These are phyloP conservation scores for Galagoides demidoff DNA, from an alignment of 2,797 vertebrate genomes.

Conservation along the genomic window DNA sequence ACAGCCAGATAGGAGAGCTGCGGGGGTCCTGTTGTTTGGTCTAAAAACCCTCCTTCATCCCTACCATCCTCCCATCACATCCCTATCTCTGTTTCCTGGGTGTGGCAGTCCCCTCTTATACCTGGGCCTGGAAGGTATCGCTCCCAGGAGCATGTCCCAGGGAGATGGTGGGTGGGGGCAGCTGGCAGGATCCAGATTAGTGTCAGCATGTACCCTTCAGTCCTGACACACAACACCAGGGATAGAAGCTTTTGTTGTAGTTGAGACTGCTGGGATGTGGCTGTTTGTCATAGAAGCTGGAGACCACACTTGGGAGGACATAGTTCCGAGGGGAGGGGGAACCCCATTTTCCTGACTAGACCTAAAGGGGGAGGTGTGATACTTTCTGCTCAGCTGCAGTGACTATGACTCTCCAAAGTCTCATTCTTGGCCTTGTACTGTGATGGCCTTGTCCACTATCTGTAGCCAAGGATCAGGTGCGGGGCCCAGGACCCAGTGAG, in stretches of 20 bases:
- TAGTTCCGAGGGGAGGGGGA: background rate
- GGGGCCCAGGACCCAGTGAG: background rate
- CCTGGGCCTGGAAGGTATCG: background rate
- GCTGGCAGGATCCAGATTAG: background rate
- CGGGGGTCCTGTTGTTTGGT: rapidly evolving
- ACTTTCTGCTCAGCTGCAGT: background rate
- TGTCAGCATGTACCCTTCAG: background rate
- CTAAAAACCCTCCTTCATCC: background rate
- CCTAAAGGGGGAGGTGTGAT: background rate
- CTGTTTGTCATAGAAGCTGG: background rate
- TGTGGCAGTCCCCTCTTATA: background rate
- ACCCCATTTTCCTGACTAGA: background rate
- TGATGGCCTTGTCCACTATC: background rate
- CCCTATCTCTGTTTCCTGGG: background rate
- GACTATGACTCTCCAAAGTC: background rate
- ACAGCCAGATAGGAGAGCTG: background rate
- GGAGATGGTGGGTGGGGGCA: background rate
- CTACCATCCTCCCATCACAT: background rate
- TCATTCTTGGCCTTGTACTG: background rate
- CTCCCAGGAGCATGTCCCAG: no score
- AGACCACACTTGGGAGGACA: background rate
- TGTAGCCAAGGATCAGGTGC: background rate
- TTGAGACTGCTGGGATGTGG: background rate
- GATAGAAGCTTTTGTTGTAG: background rate
- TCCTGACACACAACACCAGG: background rate